phyloP scores from a whole-genome alignment of 2,797 vertebrate species.

The Tokudaia muenninki region DNA sequence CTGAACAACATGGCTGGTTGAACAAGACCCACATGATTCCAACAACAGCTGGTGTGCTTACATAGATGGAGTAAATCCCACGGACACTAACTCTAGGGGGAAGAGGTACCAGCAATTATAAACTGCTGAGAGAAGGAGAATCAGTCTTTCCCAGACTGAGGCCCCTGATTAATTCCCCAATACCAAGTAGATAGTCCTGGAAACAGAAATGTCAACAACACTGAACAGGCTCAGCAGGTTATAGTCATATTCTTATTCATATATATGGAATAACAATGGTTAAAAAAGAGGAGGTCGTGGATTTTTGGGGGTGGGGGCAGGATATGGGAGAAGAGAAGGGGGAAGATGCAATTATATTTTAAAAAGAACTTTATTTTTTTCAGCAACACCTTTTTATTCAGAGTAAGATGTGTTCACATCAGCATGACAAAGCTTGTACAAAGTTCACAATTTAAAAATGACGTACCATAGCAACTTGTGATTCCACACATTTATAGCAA shows the following conservation, averaged over 20 bases:
- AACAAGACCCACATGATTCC: not conserved
- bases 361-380: not conserved
- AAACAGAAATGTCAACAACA: not conserved
- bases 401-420: constrained; percentile 99
- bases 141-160: not conserved
- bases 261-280: not conserved
- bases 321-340: not conserved
- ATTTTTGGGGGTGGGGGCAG: not conserved
- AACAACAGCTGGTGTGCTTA: not conserved
- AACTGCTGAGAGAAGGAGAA: not conserved
- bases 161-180: not conserved
- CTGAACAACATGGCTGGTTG: not conserved
- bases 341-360: not conserved
- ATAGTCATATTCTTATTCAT: not conserved
- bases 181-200: not conserved
- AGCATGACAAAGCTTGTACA: constrained; percentile 99
- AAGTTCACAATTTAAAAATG: constrained; percentile 99
- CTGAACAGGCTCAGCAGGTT: not conserved
- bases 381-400: constrained; percentile 99
- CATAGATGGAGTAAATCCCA: not conserved
- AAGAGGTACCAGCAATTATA: not conserved
- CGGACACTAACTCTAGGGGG: not conserved
- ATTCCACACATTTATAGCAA: constrained; percentile 99
- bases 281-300: not conserved
- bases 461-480: constrained; percentile 99